Base-by-base conservation (phyloP, 1,140 invertebrate species). In the Diploscapter pachys region DNA sequence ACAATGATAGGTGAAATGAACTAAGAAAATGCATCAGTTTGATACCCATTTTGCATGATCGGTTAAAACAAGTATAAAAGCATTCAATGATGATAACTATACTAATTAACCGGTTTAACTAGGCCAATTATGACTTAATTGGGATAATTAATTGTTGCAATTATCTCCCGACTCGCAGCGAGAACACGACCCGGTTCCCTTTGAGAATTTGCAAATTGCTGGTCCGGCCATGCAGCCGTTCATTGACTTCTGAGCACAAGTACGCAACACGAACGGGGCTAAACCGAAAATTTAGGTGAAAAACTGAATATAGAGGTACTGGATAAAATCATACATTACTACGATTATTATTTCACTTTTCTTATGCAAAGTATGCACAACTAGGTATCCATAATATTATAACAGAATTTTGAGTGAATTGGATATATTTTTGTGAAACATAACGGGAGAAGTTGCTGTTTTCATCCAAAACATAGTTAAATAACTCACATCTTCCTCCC, bases 401-500 rank as follows among this genome's bases (percentile, higher is more conserved):
- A 59, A 11, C 57, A 9, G 9, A 59, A 13, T 59, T 59, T 59
- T 13, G 9, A 13, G 13, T 59, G 9, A 11, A 59, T 59, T 59
- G 57, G 9, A 9, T 13, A 59, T 59, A 11, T 59, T 11, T 59
- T 67, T 55, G 3, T 53, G 52, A n/a, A 53, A 69, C 52, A 50
- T 53, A 69, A 13, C 3, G 49, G 9, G 51, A 48, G 13, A 11
- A 51, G n/a, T 67, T 67, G 5, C 54, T 11, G 5, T 67, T 51
- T 67, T 50, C 31, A 8, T 48, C 50, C 4, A 5, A 8, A 52
- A 52, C 48, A 3, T 53, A 52, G 13, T 53, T 50, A 53, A 54
- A 13, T 53, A 13, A 75, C 75, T 76, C 55, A 76, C 75, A 76
- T 72, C 53, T 76, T 67, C 75, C 75, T 56, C 75, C 75, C 68